Evolutionary conservation across 2,888 invertebrate species (phyloP), one percentile per base, ranked within the genome.

Genomic region (Myopa testacea): DNA sequence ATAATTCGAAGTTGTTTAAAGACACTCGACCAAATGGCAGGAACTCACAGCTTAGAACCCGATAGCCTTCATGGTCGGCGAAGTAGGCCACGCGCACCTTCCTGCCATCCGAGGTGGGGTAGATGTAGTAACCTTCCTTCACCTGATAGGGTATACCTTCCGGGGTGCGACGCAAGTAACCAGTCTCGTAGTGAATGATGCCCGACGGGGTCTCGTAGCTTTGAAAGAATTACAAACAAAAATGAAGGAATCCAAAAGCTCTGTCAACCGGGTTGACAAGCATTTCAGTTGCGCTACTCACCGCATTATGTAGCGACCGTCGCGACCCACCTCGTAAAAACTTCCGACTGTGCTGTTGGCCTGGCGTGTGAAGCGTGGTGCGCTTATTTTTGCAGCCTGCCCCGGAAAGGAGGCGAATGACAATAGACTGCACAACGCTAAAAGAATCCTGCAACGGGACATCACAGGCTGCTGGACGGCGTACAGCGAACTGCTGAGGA

Each of bases 41-140:
- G 4, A 45, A 40, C 78, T 78, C 67, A 78, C 78, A 78, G 60
- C 52, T 16, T 7, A 67, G 10, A 45, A 78, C 78, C n/a, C 78
- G 78, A 67, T n/a, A 78, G 1, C 78, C 78, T 4, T 62, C 63
- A 50, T 67, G 19, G 34, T 78, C 78, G 19, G 78, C 75, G 50
- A 78, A 75, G 58, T 78, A 78, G 45, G 58, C 4, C n/a, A 78
- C 10, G 37, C 71, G 78, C 4, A 78, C 78, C 37, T 19, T 78
- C 26, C 55, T 71, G 12, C 78, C 78, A 65, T 78, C 75, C 5
- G 75, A 4, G 16, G 78, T 78, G 34, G 75, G 78, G 6, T 78
- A 78, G 12, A 78, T 75, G 62, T 75, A 78, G 60, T 78, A 78
- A 37, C 78, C 78, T 50, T 78, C 78, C 58, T 78, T 78, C 2